Evolutionary conservation across 2,888 invertebrate genomes (phyloP), one percentile per base, ranked within the genome.

Genomic region (Heliconius aoede): DNA sequence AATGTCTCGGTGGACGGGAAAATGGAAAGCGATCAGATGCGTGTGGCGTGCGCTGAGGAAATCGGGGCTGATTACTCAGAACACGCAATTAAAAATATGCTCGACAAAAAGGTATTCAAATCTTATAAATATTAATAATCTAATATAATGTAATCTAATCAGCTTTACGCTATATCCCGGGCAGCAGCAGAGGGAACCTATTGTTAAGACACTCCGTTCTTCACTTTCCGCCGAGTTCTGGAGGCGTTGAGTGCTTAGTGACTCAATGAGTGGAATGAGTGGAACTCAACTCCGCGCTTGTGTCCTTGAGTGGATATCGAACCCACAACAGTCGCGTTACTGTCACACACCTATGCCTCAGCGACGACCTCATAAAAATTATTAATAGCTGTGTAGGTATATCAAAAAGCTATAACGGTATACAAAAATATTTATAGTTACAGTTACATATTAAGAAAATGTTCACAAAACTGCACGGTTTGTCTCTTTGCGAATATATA

Each of bases 21-120:
- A 77, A 76, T 78, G 81, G 83, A 83, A 83, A 83, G 83, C 82
- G 79, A 80, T 77, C 79, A 82, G 79, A 82, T 77, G 78, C 78
- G 76, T 78, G 62, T 76, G 78, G 80, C 67, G 82, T 82, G 81
- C 78, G 79, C 80, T 74, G 73, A 77, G 78, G 77, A 80, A 77
- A 79, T 76, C 77, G 61, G 62, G 55, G 79, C 76, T 78, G 79
- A 81, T 81, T 80, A 80, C 78, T 72, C 71, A 78, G 76, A 67
- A 76, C 81, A 79, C 78, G 79, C 80, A 76, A 80, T 74, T 62
- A 67, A 77, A 81, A 77, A 72, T 64, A 71, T 58, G 40, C 4
- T 60, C 40, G 28, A 46, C 46, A 46, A 21, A 60, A 4, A 55
- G 3, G 13, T 30, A 69, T 32, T 69, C 18, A 69, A 30, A 24